phyloP scores from a whole-genome alignment of 2,797 vertebrate species.

The Lepus oiostolus region DNA sequence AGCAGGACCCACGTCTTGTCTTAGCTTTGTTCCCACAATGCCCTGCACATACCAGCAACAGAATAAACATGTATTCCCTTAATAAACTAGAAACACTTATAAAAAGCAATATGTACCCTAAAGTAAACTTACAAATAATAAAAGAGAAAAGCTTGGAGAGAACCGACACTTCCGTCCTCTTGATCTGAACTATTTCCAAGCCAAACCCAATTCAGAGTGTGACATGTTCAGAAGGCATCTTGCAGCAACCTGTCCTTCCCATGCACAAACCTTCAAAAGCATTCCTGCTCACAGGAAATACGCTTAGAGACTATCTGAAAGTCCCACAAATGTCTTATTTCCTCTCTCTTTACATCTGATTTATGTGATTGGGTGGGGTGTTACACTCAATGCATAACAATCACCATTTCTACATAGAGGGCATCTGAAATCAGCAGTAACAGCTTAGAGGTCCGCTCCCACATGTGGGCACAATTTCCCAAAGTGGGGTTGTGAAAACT shows the following conservation, averaged over 20 bases:
- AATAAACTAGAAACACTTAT: neutral
- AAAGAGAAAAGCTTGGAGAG: constrained; percentile 7
- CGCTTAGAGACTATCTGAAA: neutral
- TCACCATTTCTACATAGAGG: neutral
- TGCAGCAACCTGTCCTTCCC: neutral
- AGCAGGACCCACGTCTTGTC: neutral
- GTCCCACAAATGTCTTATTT: neutral
- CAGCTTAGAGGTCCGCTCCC: neutral
- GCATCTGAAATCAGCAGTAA: constrained; percentile 13
- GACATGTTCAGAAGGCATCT: constrained; percentile 37
- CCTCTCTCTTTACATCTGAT: neutral
- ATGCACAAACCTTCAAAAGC: neutral
- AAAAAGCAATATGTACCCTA: neutral
- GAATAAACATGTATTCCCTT: neutral
- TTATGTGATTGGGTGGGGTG: neutral
- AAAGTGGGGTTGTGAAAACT: neutral
- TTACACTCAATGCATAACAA: neutral
- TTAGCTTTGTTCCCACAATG: neutral
- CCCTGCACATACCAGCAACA: neutral
- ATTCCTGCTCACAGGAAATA: constrained; percentile 37
- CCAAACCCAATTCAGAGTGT: constrained; percentile 19
- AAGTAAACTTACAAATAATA: neutral
- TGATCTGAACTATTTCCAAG: constrained; percentile 50
- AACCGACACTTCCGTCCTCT: neutral
- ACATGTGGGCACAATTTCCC: neutral